phyloP scores from a whole-genome alignment of 1,140 invertebrate species.

The Anagrus nilaparvatae region DNA sequence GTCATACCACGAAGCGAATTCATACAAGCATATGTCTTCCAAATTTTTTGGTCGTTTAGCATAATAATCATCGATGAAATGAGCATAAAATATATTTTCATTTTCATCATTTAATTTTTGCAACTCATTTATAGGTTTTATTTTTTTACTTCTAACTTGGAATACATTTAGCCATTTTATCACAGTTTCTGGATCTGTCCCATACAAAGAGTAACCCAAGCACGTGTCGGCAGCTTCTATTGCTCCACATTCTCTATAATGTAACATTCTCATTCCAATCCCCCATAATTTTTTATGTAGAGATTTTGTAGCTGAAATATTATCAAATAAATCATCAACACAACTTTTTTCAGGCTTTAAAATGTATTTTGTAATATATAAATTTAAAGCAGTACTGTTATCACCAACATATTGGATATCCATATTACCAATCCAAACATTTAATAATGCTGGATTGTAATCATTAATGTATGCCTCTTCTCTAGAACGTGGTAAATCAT shows the following conservation, averaged over 20 bases:
- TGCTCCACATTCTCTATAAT: conserved; percentile 22
- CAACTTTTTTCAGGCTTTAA: conserved; percentile 14
- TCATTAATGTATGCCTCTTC: conserved; percentile 26
- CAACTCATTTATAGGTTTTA: conserved; percentile 13
- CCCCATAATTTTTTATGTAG: conserved; percentile 14
- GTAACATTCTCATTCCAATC: conserved; percentile 17
- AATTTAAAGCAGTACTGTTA: conserved; percentile 18
- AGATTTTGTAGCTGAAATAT: background rate
- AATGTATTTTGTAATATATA: conserved; percentile 19
- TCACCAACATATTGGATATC: conserved; percentile 30
- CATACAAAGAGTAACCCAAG: conserved; percentile 21
- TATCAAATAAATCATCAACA: conserved; percentile 1
- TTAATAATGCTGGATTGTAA: conserved; percentile 28
- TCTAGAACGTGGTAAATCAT: conserved; percentile 23
- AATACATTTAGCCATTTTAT: conserved; percentile 25
- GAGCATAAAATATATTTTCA: conserved; percentile 14
- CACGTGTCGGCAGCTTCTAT: conserved; percentile 23
- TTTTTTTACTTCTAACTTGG: conserved; percentile 14
- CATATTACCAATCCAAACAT: conserved; percentile 28
- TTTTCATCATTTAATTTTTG: conserved; percentile 9
- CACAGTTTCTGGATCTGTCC: conserved; percentile 23
- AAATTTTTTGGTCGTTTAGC: conserved; percentile 3
- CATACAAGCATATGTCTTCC: conserved; percentile 2
- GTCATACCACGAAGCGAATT: conserved; percentile 12
- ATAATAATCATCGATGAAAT: conserved; percentile 17